Percentiles rank a stretch among this genome's conserved stretches.
Evolutionary conservation across 2,113 vertebrate genomes (phyloP).

Genomic region (Nestor notabilis): DNA sequence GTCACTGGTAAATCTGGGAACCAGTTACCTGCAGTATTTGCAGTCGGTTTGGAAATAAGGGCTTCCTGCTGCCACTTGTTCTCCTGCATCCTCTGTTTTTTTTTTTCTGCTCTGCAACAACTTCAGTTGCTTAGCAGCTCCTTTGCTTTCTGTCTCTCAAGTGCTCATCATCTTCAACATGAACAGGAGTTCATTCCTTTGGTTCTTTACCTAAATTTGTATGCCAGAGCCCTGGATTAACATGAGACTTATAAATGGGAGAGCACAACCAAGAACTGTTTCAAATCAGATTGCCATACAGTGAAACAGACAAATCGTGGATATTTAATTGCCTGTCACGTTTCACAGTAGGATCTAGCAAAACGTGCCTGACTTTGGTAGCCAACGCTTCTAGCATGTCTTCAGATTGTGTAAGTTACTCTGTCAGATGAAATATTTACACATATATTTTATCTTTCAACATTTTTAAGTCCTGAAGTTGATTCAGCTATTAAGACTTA

Average conservation of each 20-base stretch:
- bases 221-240: neutral
- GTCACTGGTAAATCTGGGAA: neutral
- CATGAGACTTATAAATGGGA: neutral
- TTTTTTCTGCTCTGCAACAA: neutral
- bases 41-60: neutral
- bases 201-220: neutral
- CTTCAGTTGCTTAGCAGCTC: neutral
- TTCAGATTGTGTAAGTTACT: neutral
- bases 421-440: neutral
- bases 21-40: neutral
- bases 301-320: neutral
- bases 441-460: neutral
- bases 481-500: neutral
- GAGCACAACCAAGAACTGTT: neutral
- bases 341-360: neutral
- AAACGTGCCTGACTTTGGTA: neutral
- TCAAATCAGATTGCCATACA: neutral
- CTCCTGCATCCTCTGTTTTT: neutral
- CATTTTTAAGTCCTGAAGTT: neutral
- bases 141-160: neutral
- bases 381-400: neutral
- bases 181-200: neutral
- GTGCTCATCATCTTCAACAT: neutral
- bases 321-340: neutral
- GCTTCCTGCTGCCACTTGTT: neutral